Conservation (phyloP, 1,140 invertebrate genomes). For the Sinella curviseta region DNA sequence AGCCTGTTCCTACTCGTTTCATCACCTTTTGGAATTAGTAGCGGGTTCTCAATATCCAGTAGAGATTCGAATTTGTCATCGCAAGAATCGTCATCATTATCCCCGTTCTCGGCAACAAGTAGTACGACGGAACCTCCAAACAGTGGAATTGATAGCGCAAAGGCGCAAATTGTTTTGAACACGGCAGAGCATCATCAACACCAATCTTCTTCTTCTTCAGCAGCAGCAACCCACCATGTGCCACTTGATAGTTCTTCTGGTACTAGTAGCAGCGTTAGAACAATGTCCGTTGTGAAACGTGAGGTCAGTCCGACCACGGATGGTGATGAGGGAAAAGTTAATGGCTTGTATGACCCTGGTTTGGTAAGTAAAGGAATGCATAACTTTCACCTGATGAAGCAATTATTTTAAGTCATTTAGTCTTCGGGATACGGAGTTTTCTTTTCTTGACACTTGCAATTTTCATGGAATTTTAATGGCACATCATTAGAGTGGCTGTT, state of each 20-base stretch:
- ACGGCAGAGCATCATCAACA: background rate
- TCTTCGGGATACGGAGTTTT: no score
- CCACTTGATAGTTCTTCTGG: background rate
- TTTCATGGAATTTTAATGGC: no score
- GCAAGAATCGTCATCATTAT: background rate
- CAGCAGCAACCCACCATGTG: background rate
- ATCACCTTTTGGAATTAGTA: background rate
- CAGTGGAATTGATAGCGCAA: background rate
- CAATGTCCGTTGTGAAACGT: background rate
- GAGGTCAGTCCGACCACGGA: background rate
- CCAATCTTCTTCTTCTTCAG: background rate
- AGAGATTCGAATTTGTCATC: background rate
- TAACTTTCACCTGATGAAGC: background rate
- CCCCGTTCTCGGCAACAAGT: background rate
- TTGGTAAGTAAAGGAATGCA: background rate
- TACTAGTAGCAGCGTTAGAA: background rate
- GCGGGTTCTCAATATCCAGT: background rate
- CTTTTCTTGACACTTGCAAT: no score
- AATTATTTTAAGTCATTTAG: no score
- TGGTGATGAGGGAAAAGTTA: slow-evolving; percentile 1
- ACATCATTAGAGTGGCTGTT: no score
- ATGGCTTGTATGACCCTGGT: background rate
- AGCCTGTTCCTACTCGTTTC: background rate
- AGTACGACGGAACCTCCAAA: background rate
- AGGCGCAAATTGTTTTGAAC: background rate